Base-by-base conservation (phyloP, 92 coral and sea anemone genomes). In the Palythoa caribaeorum region DNA sequence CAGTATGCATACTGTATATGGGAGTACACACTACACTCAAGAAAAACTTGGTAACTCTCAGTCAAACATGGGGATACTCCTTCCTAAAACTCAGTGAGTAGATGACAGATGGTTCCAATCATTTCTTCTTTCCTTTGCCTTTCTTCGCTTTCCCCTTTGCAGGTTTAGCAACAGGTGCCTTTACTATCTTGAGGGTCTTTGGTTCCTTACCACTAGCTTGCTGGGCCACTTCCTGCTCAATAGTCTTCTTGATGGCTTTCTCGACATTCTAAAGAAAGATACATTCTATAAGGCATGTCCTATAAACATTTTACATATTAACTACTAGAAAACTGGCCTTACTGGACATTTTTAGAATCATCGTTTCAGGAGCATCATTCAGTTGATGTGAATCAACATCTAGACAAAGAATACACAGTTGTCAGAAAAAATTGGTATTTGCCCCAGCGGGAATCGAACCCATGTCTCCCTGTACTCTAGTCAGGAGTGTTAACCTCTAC, bases 71-170 rank as follows among this genome's bases (percentile, higher is more conserved):
- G 62, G 17, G 15, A 15, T 35, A 63, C 70, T 4, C 70, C 20
- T 63, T 8, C 50, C 50, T 44, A 44, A 44, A 44, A 44, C 50
- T 44, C 50, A 44, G 50, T 44, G 50, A 44, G 50, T 44, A 44
- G 7, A 44, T 44, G 50, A 44, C 50, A 3, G 50, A 44, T 44
- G 65, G 65, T 8, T 51, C 65, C 19, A 19, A 50, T 77, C 83
- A 81, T 71, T 81, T 65, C 71, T 78, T 78, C 86, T 81, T 81
- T 68, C 76, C 86, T 81, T 81, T 81, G 57, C 60, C 86, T 48
- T 81, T 81, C 76, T 66, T 81, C 3, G 86, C 74, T 50, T 81
- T 81, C 12, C 63, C 86, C 28, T 66, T 81, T 11, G 62, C 76
- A 68, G 47, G 74, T 68, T 65, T 44, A 69, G 62, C 76, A 19